Base-by-base conservation (phyloP, 64 coral and sea anemone genomes). In the Pocillopora damicornis region DNA sequence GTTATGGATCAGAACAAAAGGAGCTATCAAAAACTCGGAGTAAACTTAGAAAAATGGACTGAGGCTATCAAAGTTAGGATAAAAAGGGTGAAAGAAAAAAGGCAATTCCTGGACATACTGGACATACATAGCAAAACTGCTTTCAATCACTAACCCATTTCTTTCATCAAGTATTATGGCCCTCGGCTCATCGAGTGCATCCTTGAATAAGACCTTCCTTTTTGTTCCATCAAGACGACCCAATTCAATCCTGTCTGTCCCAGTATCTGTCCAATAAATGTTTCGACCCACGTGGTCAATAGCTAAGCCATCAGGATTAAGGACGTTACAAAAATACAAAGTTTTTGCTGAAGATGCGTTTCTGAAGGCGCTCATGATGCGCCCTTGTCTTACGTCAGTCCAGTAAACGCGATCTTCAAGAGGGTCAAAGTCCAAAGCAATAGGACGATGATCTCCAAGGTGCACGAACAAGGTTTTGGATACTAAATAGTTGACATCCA, bases 211-310 rank as follows among this genome's bases (percentile, higher is more conserved):
- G 5, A 86, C 57, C 23, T 87, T 95, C 14, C 93, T 67, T 68
- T 77, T 36, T 4, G 79, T 86, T 15, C 93, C 93, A 68, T 95
- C 93, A 11, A 95, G 75, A 9, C 69, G 30, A 20, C 84, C 89
- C 5, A 91, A 77, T 83, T 95, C 93, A 79, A 95, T 95, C 37
- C 75, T 88, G 61, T 95, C 89, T 16, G 80, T 89, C 18, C 86
- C 89, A 12, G 89, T 77, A 13, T 95, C 93, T 15, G 93, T 91
- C 89, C 90, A 95, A 15, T 95, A 95, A 18, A 95, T 56, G 16
- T 81, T 91, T 18, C 89, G 79, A 13, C 86, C 88, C 16, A 91
- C 79, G 1, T 66, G 20, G 20, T 95, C 89, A 25, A 95, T 78
- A 2, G 93, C 89, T 68, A 95, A 12, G 68, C 93, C 93, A 11